Base-by-base conservation (phyloP, 2,113 vertebrate genomes). In the Thermophis baileyi region DNA sequence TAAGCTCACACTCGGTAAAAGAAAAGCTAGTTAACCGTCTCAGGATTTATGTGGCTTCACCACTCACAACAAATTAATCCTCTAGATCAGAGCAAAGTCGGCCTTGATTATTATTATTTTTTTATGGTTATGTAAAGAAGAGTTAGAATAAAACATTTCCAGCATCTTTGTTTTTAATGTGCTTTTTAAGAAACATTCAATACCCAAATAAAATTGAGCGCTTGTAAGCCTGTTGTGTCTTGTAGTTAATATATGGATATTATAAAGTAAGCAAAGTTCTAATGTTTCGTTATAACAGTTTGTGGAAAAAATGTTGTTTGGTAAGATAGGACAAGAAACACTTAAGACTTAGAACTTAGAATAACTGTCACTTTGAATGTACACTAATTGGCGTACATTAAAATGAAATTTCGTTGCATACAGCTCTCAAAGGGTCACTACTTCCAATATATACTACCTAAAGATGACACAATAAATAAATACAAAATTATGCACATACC, bases 1-100 rank as follows among this genome's bases (percentile, higher is more conserved):
- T 93, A 27, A 50, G 54, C 81, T 85, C 90, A n/a, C 90, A 92
- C 47, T 27, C 4, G 11, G 60, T 55, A 85, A 93, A 92, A 57
- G 88, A 93, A 93, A 90, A 93, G 46, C 51, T 51, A 93, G 88
- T 87, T 93, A 90, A 90, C 81, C 50, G 1, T 87, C 53, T 89
- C 54, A 89, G 92, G 92, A 90, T 87, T 90, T 87, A 90, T 60
- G 89, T 60, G 47, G 47, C 47, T 90, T 86, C 35, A 51, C 92
- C 63, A 63, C n/a, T 44, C n/a, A 12, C 8, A 25, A 57, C 44
- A 16, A 86, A 89, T 85, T 90, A 93, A 89, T 93, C 69, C 12
- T 49, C 46, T 50, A 20, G 44, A 90, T 93, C 54, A 46, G 74
- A 85, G 16, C 55, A 63, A 54, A 46, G 55, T 44, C 11, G 22